Evolutionary conservation across 2,113 vertebrate species (phyloP).

Genomic region (Procapra przewalskii): DNA sequence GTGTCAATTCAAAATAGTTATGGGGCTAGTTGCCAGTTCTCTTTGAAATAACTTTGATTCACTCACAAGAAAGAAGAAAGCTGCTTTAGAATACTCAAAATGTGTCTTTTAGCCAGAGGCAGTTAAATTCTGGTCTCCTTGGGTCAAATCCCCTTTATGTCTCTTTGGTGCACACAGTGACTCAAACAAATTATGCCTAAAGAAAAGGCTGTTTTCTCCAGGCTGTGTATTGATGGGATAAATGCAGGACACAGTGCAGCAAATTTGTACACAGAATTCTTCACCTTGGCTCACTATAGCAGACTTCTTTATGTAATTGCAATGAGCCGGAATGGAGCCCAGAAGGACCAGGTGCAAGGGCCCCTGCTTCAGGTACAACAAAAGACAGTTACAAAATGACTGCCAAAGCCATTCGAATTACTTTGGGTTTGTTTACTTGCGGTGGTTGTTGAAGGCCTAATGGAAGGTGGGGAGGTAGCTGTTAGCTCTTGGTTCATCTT

Average conservation of each 20-base stretch:
- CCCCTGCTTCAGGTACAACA: background rate
- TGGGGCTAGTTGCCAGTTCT: background rate
- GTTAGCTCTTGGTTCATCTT: background rate
- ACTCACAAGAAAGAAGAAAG: background rate
- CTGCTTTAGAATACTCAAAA: background rate
- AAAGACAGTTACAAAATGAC: background rate
- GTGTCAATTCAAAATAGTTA: background rate
- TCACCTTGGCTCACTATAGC: background rate
- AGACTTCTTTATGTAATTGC: background rate
- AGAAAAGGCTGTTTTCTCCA: background rate
- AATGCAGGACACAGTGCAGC: background rate
- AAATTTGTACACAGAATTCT: background rate
- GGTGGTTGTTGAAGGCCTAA: background rate
- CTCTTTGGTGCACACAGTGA: background rate
- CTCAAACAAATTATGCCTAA: background rate
- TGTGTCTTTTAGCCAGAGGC: background rate
- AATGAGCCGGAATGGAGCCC: background rate
- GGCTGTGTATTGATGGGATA: background rate
- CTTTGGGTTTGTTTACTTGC: background rate
- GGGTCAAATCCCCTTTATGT: background rate
- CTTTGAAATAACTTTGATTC: conserved; percentile 35
- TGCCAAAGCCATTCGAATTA: background rate
- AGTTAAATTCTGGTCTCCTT: background rate
- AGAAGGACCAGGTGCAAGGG: background rate
- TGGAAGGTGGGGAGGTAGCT: background rate